Percentiles rank a stretch among this genome's conserved stretches.
phyloP scores from a whole-genome alignment of 2,888 invertebrate genomes.

The Rambutsinella grinnellia region DNA sequence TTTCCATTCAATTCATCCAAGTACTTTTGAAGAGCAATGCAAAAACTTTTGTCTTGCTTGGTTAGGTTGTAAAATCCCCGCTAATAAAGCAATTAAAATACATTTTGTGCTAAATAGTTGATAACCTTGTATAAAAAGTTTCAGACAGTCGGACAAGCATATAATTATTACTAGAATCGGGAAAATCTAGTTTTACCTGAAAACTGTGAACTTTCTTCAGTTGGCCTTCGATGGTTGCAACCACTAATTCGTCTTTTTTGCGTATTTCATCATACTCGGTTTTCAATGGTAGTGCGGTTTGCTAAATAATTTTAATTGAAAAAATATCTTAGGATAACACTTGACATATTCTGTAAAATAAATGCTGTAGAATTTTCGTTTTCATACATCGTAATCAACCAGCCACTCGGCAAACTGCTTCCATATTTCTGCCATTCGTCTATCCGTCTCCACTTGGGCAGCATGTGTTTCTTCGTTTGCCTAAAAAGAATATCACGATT shows the following conservation, averaged over 20 bases:
- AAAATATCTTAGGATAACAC: too few species aligned
- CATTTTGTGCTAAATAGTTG: not conserved
- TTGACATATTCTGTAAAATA: too few species aligned
- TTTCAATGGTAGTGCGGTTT: constrained; percentile 46
- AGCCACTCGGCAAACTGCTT: constrained; percentile 55
- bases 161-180: too few species aligned
- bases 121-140: not conserved
- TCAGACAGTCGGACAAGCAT: too few species aligned
- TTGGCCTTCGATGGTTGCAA: constrained; percentile 58
- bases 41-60: constrained; percentile 48
- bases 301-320: constrained; percentile 26
- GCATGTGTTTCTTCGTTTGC: constrained; percentile 61
- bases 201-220: constrained; percentile 54
- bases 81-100: constrained; percentile 16
- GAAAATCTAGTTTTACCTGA: constrained; percentile 40
- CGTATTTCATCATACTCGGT: constrained; percentile 53
- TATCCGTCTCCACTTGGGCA: constrained; percentile 50
- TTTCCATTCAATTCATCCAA: constrained; percentile 46
- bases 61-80: constrained; percentile 43
- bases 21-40: constrained; percentile 42
- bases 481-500: constrained; percentile 21
- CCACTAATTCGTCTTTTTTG: constrained; percentile 58
- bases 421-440: constrained; percentile 56
- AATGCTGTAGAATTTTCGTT: too few species aligned
- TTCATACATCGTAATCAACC: constrained; percentile 59